phyloP scores from a whole-genome alignment of 2,797 vertebrate species.

The Rhynchotus rufescens region DNA sequence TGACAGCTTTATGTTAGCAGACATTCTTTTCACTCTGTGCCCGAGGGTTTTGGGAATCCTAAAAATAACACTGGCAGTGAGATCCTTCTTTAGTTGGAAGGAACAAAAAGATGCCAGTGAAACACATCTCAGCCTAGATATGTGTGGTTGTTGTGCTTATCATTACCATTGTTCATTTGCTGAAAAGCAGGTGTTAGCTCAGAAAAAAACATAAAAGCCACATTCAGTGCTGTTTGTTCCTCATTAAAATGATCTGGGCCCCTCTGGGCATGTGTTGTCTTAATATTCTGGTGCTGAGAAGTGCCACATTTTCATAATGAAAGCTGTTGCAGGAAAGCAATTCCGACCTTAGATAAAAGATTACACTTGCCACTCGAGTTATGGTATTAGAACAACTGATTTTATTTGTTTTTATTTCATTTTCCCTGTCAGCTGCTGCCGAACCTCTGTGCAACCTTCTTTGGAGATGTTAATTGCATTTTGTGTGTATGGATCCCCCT shows the following conservation, averaged over 20 bases:
- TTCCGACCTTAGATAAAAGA: conserved; percentile 65
- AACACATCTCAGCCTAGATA: background rate
- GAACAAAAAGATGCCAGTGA: background rate
- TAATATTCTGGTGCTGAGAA: conserved; percentile 66
- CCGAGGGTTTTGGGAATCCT: background rate
- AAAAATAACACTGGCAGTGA: fast-evolving
- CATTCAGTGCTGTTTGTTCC: conserved; percentile 67
- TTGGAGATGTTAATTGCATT: conserved; percentile 70
- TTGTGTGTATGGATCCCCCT: conserved; percentile 59
- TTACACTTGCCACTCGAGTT: conserved; percentile 68
- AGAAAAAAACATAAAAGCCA: conserved; percentile 41
- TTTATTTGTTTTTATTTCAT: conserved; percentile 77
- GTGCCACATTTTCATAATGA: conserved; percentile 64
- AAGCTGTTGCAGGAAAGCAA: conserved; percentile 68
- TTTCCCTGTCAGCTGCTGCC: conserved; percentile 68
- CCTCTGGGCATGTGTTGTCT: conserved; percentile 66
- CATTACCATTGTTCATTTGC: conserved; percentile 50
- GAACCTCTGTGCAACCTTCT: conserved; percentile 29
- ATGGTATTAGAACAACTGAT: conserved; percentile 65
- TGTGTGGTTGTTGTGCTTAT: background rate
- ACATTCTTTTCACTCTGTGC: background rate
- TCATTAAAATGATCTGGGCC: conserved; percentile 58
- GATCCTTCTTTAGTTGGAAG: background rate
- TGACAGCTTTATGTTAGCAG: background rate
- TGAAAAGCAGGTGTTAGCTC: conserved; percentile 70